These are phyloP conservation scores for Palloptera scutellata DNA, from an alignment of 2,888 invertebrate species.

Conservation along the genomic window DNA sequence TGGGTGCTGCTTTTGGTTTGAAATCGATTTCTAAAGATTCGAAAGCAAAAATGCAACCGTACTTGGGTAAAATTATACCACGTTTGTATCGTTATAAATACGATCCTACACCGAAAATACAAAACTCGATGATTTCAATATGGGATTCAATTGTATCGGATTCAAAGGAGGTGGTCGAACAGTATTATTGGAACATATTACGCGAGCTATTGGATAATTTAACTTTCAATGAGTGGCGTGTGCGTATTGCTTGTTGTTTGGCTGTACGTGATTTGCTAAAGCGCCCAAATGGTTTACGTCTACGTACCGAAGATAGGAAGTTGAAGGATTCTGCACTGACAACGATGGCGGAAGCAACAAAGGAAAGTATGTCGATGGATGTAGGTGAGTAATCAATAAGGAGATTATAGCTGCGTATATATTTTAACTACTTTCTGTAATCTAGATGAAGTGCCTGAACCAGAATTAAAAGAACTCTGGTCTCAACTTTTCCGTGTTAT, in stretches of 20 bases:
- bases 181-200: slow-evolving; percentile 66
- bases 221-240: slow-evolving; percentile 86
- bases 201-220: slow-evolving; percentile 82
- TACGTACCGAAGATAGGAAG: slow-evolving; percentile 56
- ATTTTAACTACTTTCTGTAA: neutral
- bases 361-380: slow-evolving; percentile 43
- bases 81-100: slow-evolving; percentile 84
- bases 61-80: slow-evolving; percentile 86
- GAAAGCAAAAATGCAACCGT: slow-evolving; percentile 81
- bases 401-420: neutral
- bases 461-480: slow-evolving; percentile 69
- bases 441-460: slow-evolving; percentile 60
- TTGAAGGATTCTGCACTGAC: slow-evolving; percentile 12
- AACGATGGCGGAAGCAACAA: slow-evolving; percentile 27
- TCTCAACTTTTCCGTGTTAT: slow-evolving; percentile 85
- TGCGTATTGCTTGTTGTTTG: slow-evolving; percentile 89
- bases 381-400: slow-evolving; percentile 41
- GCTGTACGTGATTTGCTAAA: slow-evolving; percentile 86
- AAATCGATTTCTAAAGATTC: slow-evolving; percentile 85
- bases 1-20: slow-evolving; percentile 92
- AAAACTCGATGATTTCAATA: slow-evolving; percentile 92
- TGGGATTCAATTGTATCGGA: slow-evolving; percentile 91
- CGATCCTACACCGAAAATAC: slow-evolving; percentile 91
- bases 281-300: slow-evolving; percentile 65
- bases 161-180: slow-evolving; percentile 78